Conservation (phyloP, 2,888 invertebrate genomes). For the Scaptomyza cyrtandrae region DNA sequence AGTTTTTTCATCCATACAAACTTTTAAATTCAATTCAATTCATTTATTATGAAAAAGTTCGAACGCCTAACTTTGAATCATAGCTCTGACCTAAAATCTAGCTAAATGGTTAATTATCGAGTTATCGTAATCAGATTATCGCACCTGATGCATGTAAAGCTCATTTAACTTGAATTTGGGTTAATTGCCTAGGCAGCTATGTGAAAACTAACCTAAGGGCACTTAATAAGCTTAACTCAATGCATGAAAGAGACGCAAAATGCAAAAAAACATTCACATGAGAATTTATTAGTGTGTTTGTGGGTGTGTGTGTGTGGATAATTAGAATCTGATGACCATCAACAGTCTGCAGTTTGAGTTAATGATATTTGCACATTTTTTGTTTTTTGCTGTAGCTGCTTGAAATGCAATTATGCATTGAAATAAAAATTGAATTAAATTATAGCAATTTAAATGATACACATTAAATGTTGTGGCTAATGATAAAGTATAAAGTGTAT, state of each 20-base stretch:
- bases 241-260: conserved; percentile 37
- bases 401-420: conserved; percentile 57
- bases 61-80: too few relatives aligned
- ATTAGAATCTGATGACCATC: conserved; percentile 32
- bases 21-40: too few relatives aligned
- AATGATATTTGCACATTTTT: conserved; percentile 56
- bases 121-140: conserved; percentile 31
- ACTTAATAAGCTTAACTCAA: conserved; percentile 47
- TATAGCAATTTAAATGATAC: conserved; percentile 44
- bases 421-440: conserved; percentile 49
- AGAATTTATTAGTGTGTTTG: background rate
- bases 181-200: conserved; percentile 61
- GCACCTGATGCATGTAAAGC: conserved; percentile 44
- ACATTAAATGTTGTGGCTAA: conserved; percentile 35
- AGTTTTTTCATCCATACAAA: too few relatives aligned
- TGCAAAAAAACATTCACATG: background rate
- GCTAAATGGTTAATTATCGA: background rate
- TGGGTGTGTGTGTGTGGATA: conserved; percentile 5
- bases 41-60: background rate
- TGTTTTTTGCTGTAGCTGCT: conserved; percentile 31
- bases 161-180: conserved; percentile 55
- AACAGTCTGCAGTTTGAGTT: conserved; percentile 35
- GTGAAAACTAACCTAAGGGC: conserved; percentile 30
- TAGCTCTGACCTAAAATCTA: background rate
- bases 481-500: background rate